Percentiles rank a stretch among this genome's conserved stretches.
Conservation (phyloP, 2,113 vertebrate genomes). For the Chaetodon auriga region DNA sequence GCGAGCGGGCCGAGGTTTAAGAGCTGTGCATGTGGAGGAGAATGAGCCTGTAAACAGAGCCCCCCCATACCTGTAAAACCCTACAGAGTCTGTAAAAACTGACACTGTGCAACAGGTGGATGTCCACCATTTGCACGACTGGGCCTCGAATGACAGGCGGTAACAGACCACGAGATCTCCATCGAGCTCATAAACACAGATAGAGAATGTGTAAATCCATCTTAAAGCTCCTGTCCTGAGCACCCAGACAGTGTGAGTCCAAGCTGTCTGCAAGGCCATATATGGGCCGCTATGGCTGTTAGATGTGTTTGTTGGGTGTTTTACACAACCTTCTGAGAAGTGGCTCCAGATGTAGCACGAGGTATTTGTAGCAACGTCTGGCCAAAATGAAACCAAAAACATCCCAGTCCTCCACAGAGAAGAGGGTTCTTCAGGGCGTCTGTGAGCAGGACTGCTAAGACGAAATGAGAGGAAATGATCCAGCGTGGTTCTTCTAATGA, state of each 20-base stretch:
- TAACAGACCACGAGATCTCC: background rate
- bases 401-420: background rate
- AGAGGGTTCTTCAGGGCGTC: background rate
- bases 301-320: constrained; percentile 35
- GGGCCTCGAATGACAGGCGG: no score
- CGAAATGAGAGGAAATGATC: background rate
- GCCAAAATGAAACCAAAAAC: constrained; percentile 34
- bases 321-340: constrained; percentile 32
- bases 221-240: constrained; percentile 5
- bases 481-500: background rate
- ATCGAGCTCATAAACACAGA: constrained; percentile 26
- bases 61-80: background rate
- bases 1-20: background rate
- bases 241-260: constrained; percentile 4
- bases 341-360: constrained; percentile 49
- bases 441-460: background rate
- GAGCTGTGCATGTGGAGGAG: no score
- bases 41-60: background rate
- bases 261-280: constrained; percentile 12
- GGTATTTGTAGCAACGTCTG: constrained; percentile 17
- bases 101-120: background rate
- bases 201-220: constrained; percentile 14
- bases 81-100: constrained; percentile 6
- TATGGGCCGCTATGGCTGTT: constrained; percentile 6
- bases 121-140: no score